Conservation (phyloP, 2,888 invertebrate genomes). For the Balanococcus diminutus region DNA sequence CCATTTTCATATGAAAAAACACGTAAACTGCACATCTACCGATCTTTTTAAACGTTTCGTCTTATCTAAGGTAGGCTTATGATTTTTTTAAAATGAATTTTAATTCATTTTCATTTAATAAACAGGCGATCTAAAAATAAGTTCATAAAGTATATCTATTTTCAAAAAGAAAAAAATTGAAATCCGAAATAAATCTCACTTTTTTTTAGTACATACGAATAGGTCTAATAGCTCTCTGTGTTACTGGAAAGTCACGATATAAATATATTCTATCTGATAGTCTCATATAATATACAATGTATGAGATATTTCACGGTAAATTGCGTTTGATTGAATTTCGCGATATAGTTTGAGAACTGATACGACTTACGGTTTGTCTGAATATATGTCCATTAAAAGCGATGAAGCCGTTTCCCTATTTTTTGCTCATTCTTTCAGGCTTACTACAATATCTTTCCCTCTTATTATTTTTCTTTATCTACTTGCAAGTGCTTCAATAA, state of each 20-base stretch:
- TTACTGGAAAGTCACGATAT: not conserved
- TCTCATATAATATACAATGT: conserved; percentile 54
- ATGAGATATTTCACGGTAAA: conserved; percentile 57
- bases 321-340: conserved; percentile 57
- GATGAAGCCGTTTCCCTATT: conserved; percentile 49
- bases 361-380: conserved; percentile 45
- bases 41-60: too few species aligned
- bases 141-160: not conserved
- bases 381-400: conserved; percentile 51
- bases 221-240: conserved; percentile 29
- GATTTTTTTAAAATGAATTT: not conserved
- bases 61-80: too few species aligned
- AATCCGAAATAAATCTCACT: conserved; percentile 19
- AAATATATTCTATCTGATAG: conserved; percentile 52
- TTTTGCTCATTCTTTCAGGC: conserved; percentile 50
- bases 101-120: not conserved
- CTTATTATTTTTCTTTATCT: conserved; percentile 49
- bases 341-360: conserved; percentile 51
- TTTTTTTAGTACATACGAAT: not conserved
- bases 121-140: not conserved
- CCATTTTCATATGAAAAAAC: not conserved
- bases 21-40: not conserved
- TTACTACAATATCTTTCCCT: conserved; percentile 49
- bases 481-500: conserved; percentile 51
- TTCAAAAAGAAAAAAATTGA: conserved; percentile 15